Percentiles rank a stretch among this genome's conserved stretches.
Conservation (phyloP, 2,797 vertebrate species). For the Propithecus deckenii region DNA sequence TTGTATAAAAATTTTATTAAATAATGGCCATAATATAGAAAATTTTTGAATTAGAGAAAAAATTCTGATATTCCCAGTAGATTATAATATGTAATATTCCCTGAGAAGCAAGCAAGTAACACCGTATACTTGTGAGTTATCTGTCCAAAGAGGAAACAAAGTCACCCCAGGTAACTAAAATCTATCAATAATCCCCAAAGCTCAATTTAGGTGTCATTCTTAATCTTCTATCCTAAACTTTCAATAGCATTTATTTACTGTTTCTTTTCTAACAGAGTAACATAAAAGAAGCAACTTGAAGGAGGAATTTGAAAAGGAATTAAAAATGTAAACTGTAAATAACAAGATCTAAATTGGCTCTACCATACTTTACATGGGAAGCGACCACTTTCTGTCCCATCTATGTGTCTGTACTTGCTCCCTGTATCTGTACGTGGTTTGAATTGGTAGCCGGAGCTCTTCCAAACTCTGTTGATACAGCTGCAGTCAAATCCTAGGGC, state of each 20-base stretch:
- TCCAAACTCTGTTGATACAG: background rate
- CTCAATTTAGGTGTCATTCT: background rate
- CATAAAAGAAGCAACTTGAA: slow-evolving; percentile 28
- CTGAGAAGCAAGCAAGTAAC: background rate
- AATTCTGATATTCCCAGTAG: background rate
- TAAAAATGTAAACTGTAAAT: background rate
- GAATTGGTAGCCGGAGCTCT: background rate
- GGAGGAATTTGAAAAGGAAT: background rate
- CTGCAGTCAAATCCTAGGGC: background rate
- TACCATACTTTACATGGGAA: background rate
- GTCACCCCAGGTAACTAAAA: background rate
- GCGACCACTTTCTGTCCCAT: background rate
- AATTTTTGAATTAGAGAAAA: background rate
- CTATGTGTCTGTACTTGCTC: background rate
- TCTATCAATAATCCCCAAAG: background rate
- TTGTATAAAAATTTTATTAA: background rate
- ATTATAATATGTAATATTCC: background rate
- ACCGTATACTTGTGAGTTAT: background rate
- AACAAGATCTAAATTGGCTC: background rate
- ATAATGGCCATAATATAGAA: background rate
- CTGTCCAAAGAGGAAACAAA: slow-evolving; percentile 18
- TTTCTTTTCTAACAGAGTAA: background rate
- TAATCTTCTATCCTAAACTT: background rate
- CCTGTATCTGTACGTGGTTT: background rate
- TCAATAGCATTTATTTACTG: background rate